phyloP scores from a whole-genome alignment of 2,797 vertebrate species.

The Manis pentadactyla region DNA sequence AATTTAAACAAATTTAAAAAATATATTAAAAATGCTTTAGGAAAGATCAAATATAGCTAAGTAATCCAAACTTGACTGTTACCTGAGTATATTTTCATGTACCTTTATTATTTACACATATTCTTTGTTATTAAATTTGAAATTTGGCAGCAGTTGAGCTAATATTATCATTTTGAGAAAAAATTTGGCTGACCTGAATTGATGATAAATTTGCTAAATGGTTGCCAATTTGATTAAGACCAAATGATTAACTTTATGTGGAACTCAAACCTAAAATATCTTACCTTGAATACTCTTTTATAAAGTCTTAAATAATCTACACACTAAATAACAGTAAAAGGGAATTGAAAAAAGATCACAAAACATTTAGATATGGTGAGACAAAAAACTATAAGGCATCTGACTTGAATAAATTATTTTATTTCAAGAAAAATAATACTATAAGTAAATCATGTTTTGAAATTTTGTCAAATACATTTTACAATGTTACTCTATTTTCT shows the following conservation, averaged over 20 bases:
- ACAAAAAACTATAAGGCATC: background rate
- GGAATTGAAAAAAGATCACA: background rate
- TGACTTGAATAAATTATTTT: background rate
- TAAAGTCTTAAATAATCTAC: background rate
- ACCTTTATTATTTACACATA: background rate
- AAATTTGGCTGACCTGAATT: background rate
- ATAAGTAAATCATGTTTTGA: background rate
- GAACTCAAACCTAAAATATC: background rate
- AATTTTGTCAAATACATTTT: conserved; percentile 1
- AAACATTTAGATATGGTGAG: background rate
- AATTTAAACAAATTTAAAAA: background rate
- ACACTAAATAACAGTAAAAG: background rate
- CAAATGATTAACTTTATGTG: background rate
- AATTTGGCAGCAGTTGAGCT: background rate
- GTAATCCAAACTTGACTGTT: background rate
- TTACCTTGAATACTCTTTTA: background rate
- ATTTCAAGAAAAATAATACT: background rate
- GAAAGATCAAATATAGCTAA: background rate
- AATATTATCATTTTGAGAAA: background rate
- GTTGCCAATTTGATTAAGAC: background rate
- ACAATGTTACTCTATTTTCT: background rate
- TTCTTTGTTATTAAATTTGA: background rate
- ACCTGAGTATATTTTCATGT: background rate
- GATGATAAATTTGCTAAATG: background rate
- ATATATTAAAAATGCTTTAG: background rate